A percentile compares a stretch with the other conserved stretches of the same genome.
These are phyloP conservation scores for Cheilosia impressa DNA, from an alignment of 2,888 invertebrate genomes.

Conservation along the genomic window DNA sequence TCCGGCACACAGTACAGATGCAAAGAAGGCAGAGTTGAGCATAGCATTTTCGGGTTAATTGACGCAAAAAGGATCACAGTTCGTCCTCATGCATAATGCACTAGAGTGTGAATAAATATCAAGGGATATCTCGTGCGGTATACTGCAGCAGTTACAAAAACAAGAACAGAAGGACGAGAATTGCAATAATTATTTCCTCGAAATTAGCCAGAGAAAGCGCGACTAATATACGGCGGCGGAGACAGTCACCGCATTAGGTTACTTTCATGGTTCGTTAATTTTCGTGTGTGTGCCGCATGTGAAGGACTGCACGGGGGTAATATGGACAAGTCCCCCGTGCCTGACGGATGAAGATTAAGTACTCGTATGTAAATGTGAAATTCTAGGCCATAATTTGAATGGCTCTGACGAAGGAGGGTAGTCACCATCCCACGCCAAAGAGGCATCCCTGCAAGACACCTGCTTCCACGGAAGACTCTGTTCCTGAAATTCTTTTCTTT, in stretches of 20 bases:
- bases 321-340: constrained; percentile 44
- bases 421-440: constrained; percentile 4
- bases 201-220: constrained; percentile 32
- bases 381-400: constrained; percentile 3
- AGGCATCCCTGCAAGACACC: constrained; percentile 37
- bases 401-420: not conserved
- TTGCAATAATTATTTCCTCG: constrained; percentile 30
- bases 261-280: constrained; percentile 69
- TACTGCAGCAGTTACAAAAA: not conserved
- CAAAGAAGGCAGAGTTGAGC: constrained; percentile 10
- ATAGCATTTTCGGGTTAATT: constrained; percentile 67
- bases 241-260: constrained; percentile 57
- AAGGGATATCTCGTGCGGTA: constrained; percentile 1
- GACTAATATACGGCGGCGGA: constrained; percentile 8
- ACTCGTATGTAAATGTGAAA: constrained; percentile 1
- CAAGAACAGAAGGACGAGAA: constrained; percentile 8
- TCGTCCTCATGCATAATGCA: constrained; percentile 67
- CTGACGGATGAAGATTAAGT: not conserved
- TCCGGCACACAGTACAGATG: not conserved
- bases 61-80: constrained; percentile 74
- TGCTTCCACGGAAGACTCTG: constrained; percentile 11
- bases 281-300: constrained; percentile 11
- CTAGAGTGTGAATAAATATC: constrained; percentile 51
- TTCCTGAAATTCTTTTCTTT: not conserved
- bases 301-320: constrained; percentile 21